phyloP scores from a whole-genome alignment of 1,140 invertebrate species.

The Mizuhopecten yessoensis region DNA sequence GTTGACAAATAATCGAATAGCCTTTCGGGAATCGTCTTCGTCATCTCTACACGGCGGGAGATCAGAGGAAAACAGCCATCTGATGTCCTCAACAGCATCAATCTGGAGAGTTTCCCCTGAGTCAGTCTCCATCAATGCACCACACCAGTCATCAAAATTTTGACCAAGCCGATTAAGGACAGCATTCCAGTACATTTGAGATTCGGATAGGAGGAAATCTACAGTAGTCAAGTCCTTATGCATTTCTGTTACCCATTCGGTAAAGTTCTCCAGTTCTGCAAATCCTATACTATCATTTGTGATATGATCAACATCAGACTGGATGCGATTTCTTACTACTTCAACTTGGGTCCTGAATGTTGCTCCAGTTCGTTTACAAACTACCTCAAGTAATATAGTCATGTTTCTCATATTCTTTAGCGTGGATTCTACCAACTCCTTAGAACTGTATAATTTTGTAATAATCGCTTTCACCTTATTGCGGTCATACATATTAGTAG shows the following conservation, averaged over 20 bases:
- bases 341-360: not conserved
- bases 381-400: not conserved
- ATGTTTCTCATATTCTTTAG: not conserved
- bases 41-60: not conserved
- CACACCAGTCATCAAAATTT: not conserved
- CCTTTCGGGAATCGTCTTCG: not conserved
- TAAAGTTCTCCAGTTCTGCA: not conserved
- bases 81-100: not conserved
- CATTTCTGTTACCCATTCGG: not conserved
- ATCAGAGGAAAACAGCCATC: not conserved
- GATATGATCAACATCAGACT: slow-evolving; percentile 9
- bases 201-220: not conserved
- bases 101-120: not conserved
- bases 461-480: not conserved
- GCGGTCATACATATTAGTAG: not conserved
- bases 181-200: slow-evolving; percentile 2
- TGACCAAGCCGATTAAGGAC: not conserved
- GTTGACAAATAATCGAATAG: not conserved
- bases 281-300: not conserved
- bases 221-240: not conserved
- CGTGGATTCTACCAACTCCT: not conserved
- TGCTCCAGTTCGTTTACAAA: not conserved
- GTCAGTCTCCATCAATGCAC: not conserved
- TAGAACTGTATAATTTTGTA: not conserved
- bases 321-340: not conserved